phyloP scores from a whole-genome alignment of 2,888 invertebrate genomes.

The Hoplodrina ambigua region DNA sequence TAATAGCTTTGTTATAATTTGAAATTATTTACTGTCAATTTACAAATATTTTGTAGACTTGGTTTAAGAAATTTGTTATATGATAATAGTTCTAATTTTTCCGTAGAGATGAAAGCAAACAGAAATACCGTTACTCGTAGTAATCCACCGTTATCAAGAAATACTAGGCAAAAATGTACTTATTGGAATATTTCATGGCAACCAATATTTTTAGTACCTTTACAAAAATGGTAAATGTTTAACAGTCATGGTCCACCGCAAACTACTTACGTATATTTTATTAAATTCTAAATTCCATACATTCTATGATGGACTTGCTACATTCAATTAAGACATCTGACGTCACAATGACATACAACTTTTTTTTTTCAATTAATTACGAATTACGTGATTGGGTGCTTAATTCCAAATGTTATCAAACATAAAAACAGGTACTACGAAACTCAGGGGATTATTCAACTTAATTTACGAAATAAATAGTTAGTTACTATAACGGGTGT shows the following conservation, averaged over 20 bases:
- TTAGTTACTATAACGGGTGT: slow-evolving; percentile 16
- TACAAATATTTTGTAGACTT: neutral
- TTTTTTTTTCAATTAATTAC: slow-evolving; percentile 16
- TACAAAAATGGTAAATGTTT: neutral
- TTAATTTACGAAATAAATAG: neutral
- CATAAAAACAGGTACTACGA: neutral
- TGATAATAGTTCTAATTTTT: slow-evolving; percentile 6
- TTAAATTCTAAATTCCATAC: neutral
- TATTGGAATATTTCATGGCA: neutral
- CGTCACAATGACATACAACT: slow-evolving; percentile 27
- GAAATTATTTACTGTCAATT: neutral
- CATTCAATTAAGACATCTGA: slow-evolving; percentile 5
- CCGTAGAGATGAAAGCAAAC: neutral
- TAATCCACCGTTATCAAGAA: slow-evolving; percentile 8
- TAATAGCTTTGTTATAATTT: slow-evolving; percentile 20
- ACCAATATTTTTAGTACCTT: neutral
- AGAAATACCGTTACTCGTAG: slow-evolving; percentile 2
- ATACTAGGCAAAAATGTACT: neutral
- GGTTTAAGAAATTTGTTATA: neutral
- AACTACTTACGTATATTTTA: slow-evolving; percentile 1
- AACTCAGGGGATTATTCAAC: neutral
- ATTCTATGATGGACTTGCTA: slow-evolving; percentile 9
- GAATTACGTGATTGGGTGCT: neutral
- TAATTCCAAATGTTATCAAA: slow-evolving; percentile 2
- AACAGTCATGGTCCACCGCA: neutral